Conservation (phyloP, 2,797 vertebrate species). For the Muscicapa striata region DNA sequence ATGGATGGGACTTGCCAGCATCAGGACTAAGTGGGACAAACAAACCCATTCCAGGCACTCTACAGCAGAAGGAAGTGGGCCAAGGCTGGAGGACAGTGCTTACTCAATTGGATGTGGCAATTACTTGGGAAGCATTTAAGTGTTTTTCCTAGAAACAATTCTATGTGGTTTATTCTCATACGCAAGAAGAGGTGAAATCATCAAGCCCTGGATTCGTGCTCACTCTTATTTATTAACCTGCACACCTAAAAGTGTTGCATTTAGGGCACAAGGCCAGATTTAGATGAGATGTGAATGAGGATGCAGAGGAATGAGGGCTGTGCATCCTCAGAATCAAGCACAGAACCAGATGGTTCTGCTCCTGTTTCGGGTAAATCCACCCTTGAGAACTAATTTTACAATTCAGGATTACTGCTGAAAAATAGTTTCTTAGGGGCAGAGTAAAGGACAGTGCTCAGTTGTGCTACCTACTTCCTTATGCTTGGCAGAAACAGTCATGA, state of each 20-base stretch:
- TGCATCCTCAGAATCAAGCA: neutral
- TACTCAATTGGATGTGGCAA: neutral
- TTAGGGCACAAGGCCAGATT: neutral
- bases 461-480: neutral
- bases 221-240: neutral
- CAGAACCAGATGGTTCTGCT: neutral
- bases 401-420: neutral
- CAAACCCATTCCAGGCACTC: neutral
- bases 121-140: neutral
- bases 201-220: neutral
- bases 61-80: neutral
- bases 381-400: neutral
- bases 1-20: neutral
- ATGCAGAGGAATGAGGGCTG: neutral
- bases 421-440: neutral
- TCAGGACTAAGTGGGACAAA: neutral
- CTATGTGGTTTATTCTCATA: neutral
- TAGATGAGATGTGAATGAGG: neutral
- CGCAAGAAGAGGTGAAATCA: neutral
- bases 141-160: conserved; percentile 5
- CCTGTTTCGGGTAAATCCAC: neutral
- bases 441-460: neutral
- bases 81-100: neutral
- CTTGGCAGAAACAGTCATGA: neutral
- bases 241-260: neutral